Base-by-base conservation (phyloP, 1,140 invertebrate species). In the Drosophila orena region DNA sequence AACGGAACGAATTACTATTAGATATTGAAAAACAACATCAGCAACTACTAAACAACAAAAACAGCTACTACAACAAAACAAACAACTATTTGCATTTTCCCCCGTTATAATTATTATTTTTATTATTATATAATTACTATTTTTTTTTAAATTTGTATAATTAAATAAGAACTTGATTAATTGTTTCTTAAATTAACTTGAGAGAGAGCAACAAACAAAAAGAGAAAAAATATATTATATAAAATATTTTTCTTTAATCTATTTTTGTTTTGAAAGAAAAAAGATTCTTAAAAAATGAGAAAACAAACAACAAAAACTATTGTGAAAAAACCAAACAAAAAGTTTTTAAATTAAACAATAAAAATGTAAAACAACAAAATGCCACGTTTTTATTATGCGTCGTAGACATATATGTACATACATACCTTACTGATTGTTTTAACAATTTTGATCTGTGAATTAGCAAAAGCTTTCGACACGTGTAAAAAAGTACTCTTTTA, bases 61-160 rank as follows among this genome's bases (percentile, higher is more conserved):
- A 35, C 27, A 57, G 38, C 40, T 24, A 64, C 52, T 35, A 58
- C 59, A 40, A 76, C 53, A 65, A 64, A 73, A 55, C 46, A 68
- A 77, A 17, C 53, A 80, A 56, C 68, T 72, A 79, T 83, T 86
- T 88, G 83, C 83, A 88, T 88, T 88, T 88, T 88, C 60, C 79
- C 77, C 79, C 76, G 78, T 88, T 88, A 81, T 88, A 83, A 81
- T 88, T 81, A 81, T 88, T 79, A 79, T 85, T 85, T 85, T 85
- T 85, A 85, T 86, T 86, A 86, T 88, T 86, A 86, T 88, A 88
- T 86, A 86, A 81, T 81, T 86, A 86, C 74, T 85, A 85, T 85
- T 85, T 85, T 85, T 77, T 85, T 85, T 85, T 80, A 81, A 84
- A 84, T 81, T 85, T 85, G 81, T 85, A 86, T 85, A 86, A 85